Percentiles rank a stretch among this genome's conserved stretches.
Conservation (phyloP, 2,113 vertebrate species). For the Symphodus melops region DNA sequence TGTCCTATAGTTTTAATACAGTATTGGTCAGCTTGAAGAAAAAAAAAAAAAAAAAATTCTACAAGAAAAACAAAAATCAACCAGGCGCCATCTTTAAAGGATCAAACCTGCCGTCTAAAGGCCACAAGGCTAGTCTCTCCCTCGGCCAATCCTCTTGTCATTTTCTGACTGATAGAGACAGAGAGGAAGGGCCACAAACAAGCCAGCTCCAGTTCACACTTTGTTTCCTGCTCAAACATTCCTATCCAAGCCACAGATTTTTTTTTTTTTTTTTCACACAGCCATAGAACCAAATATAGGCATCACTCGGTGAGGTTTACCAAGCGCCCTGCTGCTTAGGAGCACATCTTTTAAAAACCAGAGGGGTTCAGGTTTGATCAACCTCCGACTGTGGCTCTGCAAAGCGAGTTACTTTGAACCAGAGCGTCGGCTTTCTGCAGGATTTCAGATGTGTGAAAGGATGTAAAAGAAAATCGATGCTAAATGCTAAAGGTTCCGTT, state of each 20-base stretch:
- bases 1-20: background rate
- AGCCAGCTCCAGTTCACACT: constrained; percentile 47
- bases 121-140: constrained; percentile 1
- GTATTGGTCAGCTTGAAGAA: background rate
- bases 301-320: constrained; percentile 59
- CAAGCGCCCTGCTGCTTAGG: constrained; percentile 21
- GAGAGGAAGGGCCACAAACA: constrained; percentile 37
- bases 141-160: constrained; percentile 8
- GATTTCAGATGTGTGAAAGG: background rate
- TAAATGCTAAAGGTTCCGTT: too few relatives aligned
- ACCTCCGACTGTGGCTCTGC: background rate
- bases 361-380: constrained; percentile 49
- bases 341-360: constrained; percentile 55
- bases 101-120: constrained; percentile 15
- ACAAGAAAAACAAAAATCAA: too few relatives aligned
- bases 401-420: constrained; percentile 1
- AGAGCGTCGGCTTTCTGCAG: background rate
- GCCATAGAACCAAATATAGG: constrained; percentile 70
- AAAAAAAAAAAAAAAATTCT: background rate
- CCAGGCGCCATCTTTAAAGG: background rate
- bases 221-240: constrained; percentile 72
- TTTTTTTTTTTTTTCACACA: too few relatives aligned
- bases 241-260: constrained; percentile 57
- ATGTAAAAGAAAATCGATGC: too few relatives aligned
- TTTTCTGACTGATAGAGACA: background rate